Evolutionary conservation across 2,797 vertebrate genomes (phyloP), one percentile per base, ranked within the genome.

Genomic region (Manis javanica): DNA sequence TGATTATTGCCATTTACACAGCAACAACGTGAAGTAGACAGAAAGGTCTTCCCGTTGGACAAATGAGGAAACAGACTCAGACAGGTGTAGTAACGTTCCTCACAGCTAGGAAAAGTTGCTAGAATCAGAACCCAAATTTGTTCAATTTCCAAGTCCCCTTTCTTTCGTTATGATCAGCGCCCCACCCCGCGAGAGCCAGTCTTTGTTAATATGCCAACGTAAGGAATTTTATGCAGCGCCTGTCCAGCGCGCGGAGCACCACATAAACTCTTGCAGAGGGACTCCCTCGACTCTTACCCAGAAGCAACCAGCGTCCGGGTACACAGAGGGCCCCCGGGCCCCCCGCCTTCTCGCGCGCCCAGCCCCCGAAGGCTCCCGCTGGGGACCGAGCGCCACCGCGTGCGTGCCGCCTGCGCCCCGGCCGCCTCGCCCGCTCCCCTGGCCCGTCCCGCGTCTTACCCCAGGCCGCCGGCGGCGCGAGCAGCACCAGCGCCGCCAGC

Each of bases 371-470:
- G 46, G 46, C 46, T 46, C 64, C 16, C 49, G 7, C 7, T 19
- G 46, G 46, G 71, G 71, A 74, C 72, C 3, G 7, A 7, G 29
- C 2, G 4, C 39, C 42, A 10, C 46, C 5, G n/a, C 18, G 23
- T 5, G 68, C 23, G 3, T 12, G 24, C 68, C 42, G 2, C 7
- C 81, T 2, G 31, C 9, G 23, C 78, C 19, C 57, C 10, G 1
- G 37, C 23, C 24, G 15, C 39, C 29, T 23, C 16, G 37, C 71
- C 37, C 31, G 24, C 72, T 24, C 34, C 63, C 68, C 31, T 0
- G 4, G 2, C 53, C 9, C 6, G 4, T 14, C 69, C 86, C 2
- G 74, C 46, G 0, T 86, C 97, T 97, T 94, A 94, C 95, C 97
- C 85, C 74, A 39, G 53, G 89, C 71, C 0, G n/a, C 63, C 0